Conservation (phyloP, 1,140 invertebrate species). For the Ceratitis capitata region DNA sequence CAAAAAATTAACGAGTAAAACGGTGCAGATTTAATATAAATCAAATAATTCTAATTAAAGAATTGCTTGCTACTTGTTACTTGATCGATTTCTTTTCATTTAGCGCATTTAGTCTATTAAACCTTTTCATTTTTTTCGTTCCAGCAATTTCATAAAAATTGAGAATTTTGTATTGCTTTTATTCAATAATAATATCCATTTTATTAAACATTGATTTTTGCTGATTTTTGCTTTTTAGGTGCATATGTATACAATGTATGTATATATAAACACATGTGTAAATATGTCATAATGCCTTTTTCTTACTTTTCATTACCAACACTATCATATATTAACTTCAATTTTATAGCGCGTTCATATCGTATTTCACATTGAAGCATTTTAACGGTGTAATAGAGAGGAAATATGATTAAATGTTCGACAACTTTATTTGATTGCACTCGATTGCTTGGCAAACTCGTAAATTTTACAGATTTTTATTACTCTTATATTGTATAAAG, state of each 20-base stretch:
- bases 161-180: background rate
- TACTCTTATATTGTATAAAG: background rate
- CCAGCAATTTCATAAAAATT: no score
- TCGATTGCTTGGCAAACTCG: conserved; percentile 24
- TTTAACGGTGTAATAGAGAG: conserved; percentile 27
- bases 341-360: background rate
- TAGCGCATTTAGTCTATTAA: no score
- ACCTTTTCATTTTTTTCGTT: no score
- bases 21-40: no score
- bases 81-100: no score
- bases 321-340: no score
- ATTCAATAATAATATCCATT: background rate
- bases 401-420: conserved; percentile 26
- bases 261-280: background rate
- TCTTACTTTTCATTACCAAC: background rate
- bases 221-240: background rate
- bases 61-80: no score
- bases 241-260: background rate
- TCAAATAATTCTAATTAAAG: no score
- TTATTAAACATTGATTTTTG: background rate
- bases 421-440: conserved; percentile 18
- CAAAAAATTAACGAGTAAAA: no score
- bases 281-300: background rate
- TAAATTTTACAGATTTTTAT: background rate
- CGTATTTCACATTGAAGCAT: background rate